Conservation (phyloP, 2,888 invertebrate species). For the Epistrophe grossulariae region DNA sequence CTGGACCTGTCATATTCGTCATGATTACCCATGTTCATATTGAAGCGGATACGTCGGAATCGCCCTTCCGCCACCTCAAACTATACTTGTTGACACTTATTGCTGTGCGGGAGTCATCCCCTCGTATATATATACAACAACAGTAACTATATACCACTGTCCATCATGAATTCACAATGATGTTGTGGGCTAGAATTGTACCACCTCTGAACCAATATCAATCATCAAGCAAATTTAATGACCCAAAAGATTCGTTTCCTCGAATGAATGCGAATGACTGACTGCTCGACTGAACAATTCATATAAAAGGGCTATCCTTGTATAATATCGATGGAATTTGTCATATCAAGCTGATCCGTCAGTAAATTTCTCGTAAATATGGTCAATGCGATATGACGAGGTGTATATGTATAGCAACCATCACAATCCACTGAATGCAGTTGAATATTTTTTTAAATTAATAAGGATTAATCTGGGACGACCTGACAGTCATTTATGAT, state of each 20-base stretch:
- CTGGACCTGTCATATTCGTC: constrained; percentile 34
- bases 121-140: background rate
- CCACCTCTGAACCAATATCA: constrained; percentile 70
- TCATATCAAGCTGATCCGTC: constrained; percentile 67
- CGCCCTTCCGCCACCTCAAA: background rate
- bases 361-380: constrained; percentile 66
- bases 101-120: constrained; percentile 16
- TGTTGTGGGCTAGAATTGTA: constrained; percentile 54
- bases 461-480: constrained; percentile 70
- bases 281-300: constrained; percentile 64
- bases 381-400: constrained; percentile 16
- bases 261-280: constrained; percentile 58
- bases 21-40: constrained; percentile 35
- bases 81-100: constrained; percentile 70
- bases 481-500: constrained; percentile 70
- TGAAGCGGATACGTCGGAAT: constrained; percentile 22
- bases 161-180: constrained; percentile 45
- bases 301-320: constrained; percentile 42
- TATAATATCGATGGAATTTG: constrained; percentile 58
- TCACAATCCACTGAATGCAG: background rate
- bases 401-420: too few relatives aligned
- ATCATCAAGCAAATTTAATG: constrained; percentile 75
- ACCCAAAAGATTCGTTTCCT: constrained; percentile 71
- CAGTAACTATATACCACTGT: background rate
- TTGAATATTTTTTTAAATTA: constrained; percentile 73